A percentile compares a stretch with the other conserved stretches of the same genome.
Evolutionary conservation across 1,140 invertebrate genomes (phyloP).

Genomic region (Lordiphosa stackelbergi): DNA sequence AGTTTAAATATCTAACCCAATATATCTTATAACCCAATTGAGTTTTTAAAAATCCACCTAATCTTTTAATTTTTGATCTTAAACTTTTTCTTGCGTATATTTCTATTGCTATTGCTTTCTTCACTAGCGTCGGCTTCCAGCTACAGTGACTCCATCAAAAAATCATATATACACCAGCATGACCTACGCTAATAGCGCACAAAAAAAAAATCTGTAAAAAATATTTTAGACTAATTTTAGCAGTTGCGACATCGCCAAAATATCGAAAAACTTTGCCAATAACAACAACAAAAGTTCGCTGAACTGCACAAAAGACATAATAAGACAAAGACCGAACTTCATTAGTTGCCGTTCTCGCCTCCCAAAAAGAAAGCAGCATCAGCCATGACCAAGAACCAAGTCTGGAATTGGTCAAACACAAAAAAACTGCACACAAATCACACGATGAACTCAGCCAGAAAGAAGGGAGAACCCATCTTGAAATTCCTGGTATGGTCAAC

Average conservation of each 20-base stretch:
- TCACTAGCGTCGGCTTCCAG: not conserved
- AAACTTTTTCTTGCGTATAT: no score
- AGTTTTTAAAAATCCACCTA: no score
- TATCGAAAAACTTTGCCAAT: conserved; percentile 27
- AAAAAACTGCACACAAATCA: conserved; percentile 74
- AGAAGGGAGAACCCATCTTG: conserved; percentile 16
- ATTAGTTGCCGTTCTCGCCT: conserved; percentile 23
- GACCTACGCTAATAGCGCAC: conserved; percentile 57
- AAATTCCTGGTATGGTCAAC: conserved; percentile 44
- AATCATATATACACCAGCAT: conserved; percentile 29
- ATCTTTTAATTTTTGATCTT: no score
- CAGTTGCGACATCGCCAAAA: conserved; percentile 66
- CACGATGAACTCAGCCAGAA: conserved; percentile 33
- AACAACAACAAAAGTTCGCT: conserved; percentile 69
- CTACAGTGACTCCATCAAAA: not conserved
- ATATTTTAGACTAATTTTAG: conserved; percentile 64
- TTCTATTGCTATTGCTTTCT: not conserved
- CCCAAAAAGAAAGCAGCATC: conserved; percentile 55
- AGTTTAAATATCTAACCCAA: no score
- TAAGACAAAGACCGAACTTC: conserved; percentile 46
- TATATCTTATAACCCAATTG: no score
- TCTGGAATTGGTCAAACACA: conserved; percentile 9
- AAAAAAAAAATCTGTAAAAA: conserved; percentile 16
- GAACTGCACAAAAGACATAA: conserved; percentile 70
- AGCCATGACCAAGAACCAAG: conserved; percentile 43